These are phyloP conservation scores for Orycteropus afer DNA, from an alignment of 2,113 vertebrate species.

Conservation along the genomic window DNA sequence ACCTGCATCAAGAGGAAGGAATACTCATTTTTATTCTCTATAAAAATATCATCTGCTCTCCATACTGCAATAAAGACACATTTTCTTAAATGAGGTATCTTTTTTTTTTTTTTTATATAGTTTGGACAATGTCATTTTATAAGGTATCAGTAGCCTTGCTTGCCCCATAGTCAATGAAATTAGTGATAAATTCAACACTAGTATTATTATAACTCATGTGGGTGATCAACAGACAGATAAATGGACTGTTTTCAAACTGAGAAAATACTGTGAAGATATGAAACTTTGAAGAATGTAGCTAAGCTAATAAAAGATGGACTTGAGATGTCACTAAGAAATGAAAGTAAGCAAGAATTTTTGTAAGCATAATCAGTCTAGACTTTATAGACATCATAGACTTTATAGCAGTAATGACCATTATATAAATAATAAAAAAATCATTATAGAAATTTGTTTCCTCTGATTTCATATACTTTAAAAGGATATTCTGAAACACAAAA, in stretches of 20 bases:
- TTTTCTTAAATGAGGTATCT: not conserved
- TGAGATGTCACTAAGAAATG: not conserved
- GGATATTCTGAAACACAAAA: not conserved
- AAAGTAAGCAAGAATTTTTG: not conserved
- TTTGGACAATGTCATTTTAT: not conserved
- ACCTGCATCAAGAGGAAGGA: not conserved
- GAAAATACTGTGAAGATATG: not conserved
- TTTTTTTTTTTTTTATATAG: not conserved
- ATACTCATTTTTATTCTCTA: not conserved
- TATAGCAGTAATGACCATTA: not conserved
- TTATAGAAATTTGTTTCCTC: conserved; percentile 16
- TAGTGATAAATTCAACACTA: not conserved
- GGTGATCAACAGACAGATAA: not conserved
- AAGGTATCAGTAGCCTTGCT: not conserved
- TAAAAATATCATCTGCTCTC: not conserved
- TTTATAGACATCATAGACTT: not conserved
- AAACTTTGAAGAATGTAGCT: not conserved
- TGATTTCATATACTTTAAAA: not conserved
- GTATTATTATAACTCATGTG: not conserved
- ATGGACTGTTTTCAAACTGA: conserved; percentile 16
- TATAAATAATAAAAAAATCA: conserved; percentile 3
- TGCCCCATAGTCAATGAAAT: not conserved
- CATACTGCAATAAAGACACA: not conserved
- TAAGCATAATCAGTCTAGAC: not conserved
- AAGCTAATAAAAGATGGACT: not conserved